These are phyloP conservation scores for Cheilinus undulatus DNA, from an alignment of 2,113 vertebrate species.

Conservation along the genomic window DNA sequence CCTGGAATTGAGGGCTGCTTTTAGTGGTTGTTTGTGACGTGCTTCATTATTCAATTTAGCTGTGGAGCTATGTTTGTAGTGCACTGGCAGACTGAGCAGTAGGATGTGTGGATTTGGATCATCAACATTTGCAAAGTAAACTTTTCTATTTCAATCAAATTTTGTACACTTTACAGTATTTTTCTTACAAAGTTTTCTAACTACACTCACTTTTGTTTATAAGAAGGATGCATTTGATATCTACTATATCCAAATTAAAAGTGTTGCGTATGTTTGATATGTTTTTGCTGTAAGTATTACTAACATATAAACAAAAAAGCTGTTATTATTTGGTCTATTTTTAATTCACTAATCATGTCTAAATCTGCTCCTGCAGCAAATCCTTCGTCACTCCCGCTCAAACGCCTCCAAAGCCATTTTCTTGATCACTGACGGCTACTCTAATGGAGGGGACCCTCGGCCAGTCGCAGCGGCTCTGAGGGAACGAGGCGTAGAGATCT, in stretches of 20 bases:
- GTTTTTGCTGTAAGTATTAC: too few relatives aligned
- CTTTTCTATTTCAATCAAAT: too few relatives aligned
- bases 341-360: not conserved
- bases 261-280: too few relatives aligned
- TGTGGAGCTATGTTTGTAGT: constrained; percentile 54
- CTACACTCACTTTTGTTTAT: too few relatives aligned
- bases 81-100: constrained; percentile 33
- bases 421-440: constrained; percentile 98
- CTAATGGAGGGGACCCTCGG: constrained; percentile 96
- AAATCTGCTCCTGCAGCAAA: constrained; percentile 87
- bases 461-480: constrained; percentile 91
- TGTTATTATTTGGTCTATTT: too few relatives aligned
- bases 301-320: too few relatives aligned
- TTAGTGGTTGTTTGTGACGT: constrained; percentile 79
- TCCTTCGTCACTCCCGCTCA: constrained; percentile 89
- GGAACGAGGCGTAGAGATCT: constrained; percentile 94
- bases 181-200: too few relatives aligned
- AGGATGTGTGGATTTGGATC: constrained; percentile 39
- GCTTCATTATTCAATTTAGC: constrained; percentile 65
- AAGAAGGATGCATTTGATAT: too few relatives aligned
- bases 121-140: constrained; percentile 6
- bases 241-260: too few relatives aligned
- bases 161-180: too few relatives aligned
- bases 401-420: constrained; percentile 96
- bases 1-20: constrained; percentile 71